Percentiles rank a stretch among this genome's conserved stretches.
Evolutionary conservation across 2,888 invertebrate genomes (phyloP).

Genomic region (Chouioia cunea): DNA sequence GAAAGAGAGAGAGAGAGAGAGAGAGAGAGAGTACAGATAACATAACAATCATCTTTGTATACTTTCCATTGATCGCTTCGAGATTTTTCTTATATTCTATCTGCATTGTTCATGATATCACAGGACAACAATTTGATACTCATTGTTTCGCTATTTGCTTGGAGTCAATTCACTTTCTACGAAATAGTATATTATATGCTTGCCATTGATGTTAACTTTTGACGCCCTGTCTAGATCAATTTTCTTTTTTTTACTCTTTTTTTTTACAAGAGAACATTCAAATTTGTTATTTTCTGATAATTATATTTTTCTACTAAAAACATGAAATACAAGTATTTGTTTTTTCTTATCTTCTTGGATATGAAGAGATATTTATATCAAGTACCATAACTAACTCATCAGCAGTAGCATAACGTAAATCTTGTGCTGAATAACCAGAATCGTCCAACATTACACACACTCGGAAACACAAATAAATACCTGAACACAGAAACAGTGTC

Average conservation of each 20-base stretch:
- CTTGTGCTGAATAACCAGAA: not conserved
- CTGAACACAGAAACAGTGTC: not conserved
- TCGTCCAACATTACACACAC: too few relatives aligned
- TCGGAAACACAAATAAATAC: not conserved
- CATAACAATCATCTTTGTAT: constrained; percentile 27
- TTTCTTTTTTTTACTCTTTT: too few relatives aligned
- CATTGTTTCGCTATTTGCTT: constrained; percentile 32
- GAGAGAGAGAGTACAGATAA: not conserved
- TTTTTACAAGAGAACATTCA: too few relatives aligned
- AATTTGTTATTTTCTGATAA: too few relatives aligned
- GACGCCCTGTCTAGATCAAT: too few relatives aligned
- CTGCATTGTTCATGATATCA: constrained; percentile 16
- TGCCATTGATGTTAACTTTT: not conserved
- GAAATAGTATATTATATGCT: constrained; percentile 1
- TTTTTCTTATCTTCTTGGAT: too few relatives aligned
- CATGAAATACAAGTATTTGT: too few relatives aligned
- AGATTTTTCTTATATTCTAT: not conserved
- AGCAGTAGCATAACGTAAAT: too few relatives aligned
- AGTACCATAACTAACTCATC: too few relatives aligned
- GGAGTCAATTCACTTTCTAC: not conserved
- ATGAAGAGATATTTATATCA: too few relatives aligned
- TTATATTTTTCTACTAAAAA: too few relatives aligned
- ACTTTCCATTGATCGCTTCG: constrained; percentile 10
- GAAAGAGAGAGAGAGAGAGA: not conserved
- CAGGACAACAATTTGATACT: constrained; percentile 25